These are phyloP conservation scores for Sceloporus tristichus DNA, from an alignment of 2,113 vertebrate genomes.

Conservation along the genomic window DNA sequence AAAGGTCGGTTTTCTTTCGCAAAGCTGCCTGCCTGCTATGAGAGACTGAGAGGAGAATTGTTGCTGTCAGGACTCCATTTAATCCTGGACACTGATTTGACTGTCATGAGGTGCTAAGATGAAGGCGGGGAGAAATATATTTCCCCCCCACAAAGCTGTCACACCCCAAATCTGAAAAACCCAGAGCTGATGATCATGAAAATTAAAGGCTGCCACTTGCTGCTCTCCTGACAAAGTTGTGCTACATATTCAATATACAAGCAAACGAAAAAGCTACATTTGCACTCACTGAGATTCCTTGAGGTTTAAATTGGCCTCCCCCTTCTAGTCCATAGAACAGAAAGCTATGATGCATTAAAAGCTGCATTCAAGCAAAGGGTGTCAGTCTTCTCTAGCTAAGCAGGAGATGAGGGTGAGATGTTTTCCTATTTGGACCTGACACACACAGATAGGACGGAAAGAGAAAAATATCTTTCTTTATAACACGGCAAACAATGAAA, in stretches of 20 bases:
- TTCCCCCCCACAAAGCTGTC: neutral
- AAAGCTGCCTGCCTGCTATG: neutral
- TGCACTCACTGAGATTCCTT: neutral
- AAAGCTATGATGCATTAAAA: neutral
- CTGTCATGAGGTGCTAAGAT: neutral
- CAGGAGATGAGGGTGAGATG: neutral
- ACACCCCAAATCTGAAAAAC: neutral
- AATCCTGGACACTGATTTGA: neutral
- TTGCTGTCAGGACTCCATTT: neutral
- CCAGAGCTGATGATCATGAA: neutral
- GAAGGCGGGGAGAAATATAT: neutral
- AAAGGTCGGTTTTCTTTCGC: neutral
- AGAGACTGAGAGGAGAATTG: neutral
- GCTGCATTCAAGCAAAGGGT: neutral
- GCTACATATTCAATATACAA: neutral
- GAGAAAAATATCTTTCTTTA: neutral
- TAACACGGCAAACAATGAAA: neutral
- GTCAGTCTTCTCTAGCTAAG: neutral
- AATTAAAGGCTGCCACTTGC: neutral
- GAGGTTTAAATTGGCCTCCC: neutral
- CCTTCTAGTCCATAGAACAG: neutral
- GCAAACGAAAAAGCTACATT: neutral
- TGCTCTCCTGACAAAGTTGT: neutral
- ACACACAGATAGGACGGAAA: neutral
- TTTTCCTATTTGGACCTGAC: neutral